Percentiles rank a stretch among this genome's conserved stretches.
Evolutionary conservation across 37 sponge, comb jelly and placozoan species (phyloP).

Genomic region (Tethya wilhelma): DNA sequence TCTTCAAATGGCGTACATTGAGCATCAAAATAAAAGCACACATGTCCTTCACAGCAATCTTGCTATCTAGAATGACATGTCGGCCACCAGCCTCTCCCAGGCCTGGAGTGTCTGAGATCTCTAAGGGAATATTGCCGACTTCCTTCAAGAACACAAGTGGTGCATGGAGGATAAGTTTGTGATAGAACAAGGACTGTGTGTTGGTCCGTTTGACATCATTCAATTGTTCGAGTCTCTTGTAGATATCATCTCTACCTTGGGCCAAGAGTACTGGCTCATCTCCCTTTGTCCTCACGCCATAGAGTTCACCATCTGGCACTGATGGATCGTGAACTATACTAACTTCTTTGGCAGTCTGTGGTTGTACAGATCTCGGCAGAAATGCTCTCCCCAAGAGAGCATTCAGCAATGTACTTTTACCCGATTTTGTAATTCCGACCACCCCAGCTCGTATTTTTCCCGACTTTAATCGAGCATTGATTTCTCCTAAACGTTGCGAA

Average conservation of each 20-base stretch:
- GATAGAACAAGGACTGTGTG: background rate
- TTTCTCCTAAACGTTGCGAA: no score
- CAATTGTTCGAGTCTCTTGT: background rate
- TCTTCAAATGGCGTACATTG: background rate
- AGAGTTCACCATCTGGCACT: background rate
- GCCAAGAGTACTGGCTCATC: background rate
- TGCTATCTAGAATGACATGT: background rate
- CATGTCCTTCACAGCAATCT: background rate
- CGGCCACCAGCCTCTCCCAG: background rate
- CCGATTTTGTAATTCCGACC: background rate
- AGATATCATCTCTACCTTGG: background rate
- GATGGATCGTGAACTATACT: background rate
- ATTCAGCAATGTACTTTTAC: background rate
- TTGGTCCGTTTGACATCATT: background rate
- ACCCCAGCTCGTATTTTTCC: conserved; percentile 1
- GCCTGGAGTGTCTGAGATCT: background rate
- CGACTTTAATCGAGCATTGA: background rate
- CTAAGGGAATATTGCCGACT: background rate
- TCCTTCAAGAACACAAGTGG: background rate
- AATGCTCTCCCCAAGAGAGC: background rate
- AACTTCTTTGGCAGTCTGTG: background rate
- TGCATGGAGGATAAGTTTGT: background rate
- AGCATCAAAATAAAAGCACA: background rate
- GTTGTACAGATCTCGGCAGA: conserved; percentile 3
- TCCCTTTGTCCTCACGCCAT: background rate